These are phyloP conservation scores for Acropternis orthonyx DNA, from an alignment of 2,797 vertebrate species.

Conservation along the genomic window DNA sequence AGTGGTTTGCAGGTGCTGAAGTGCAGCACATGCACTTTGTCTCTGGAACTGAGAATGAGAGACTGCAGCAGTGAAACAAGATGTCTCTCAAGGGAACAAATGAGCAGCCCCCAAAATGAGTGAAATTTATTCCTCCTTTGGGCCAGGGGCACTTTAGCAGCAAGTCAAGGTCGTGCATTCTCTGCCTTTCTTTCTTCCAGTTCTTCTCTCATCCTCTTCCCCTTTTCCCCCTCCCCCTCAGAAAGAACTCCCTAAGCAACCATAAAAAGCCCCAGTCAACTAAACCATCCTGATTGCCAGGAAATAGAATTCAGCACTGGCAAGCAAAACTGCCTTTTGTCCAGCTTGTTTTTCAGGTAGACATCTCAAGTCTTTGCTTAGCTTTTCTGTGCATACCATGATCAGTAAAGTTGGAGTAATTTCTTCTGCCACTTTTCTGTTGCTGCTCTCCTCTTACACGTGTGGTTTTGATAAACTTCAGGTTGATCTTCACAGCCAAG, in stretches of 20 bases:
- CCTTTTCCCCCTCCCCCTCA: accelerated
- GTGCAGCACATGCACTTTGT: accelerated
- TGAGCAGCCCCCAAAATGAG: background rate
- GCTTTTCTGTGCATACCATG: background rate
- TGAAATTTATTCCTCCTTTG: background rate
- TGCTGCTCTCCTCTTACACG: background rate
- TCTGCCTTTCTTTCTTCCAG: background rate
- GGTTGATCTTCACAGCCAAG: background rate
- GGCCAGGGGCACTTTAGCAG: background rate
- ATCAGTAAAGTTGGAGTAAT: background rate
- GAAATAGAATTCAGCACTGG: background rate
- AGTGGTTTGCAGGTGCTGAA: background rate
- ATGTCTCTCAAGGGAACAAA: background rate
- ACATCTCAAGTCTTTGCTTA: background rate
- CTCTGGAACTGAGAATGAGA: background rate
- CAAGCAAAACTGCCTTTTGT: background rate
- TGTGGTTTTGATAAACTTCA: background rate
- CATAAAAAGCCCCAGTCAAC: background rate
- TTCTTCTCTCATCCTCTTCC: background rate
- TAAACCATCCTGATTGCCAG: background rate
- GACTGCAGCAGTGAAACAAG: background rate
- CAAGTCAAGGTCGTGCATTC: background rate
- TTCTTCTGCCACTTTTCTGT: background rate
- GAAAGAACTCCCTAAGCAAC: background rate
- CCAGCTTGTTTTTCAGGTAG: background rate